Base-by-base conservation (phyloP, 2,888 invertebrate species). In the Plagiodera versicolora region DNA sequence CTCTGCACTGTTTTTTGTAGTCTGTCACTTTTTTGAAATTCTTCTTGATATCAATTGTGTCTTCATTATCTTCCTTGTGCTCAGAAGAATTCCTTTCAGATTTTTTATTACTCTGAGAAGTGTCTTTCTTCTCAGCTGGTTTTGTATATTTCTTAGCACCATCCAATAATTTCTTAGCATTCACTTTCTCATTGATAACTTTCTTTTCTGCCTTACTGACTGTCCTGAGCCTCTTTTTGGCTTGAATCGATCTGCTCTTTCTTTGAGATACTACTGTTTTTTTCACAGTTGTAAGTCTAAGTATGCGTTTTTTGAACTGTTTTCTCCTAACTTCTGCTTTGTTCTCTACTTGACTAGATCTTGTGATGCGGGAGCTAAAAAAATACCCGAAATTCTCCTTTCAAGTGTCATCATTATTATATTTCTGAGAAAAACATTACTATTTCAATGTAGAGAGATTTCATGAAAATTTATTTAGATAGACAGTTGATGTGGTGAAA, bases 301-400 rank as follows among this genome's bases (percentile, higher is more conserved):
- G 56, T 49, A 75, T 72, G 5, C 72, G 60, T 54, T 72, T 69
- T 64, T 74, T 75, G 5, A 74, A 68, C 62, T 75, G 72, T 52
- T 71, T 70, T 20, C 72, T 65, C 58, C 68, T 63, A n/a, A 65
- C 58, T 14, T 64, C 59, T 0, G 66, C 58, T 47, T 64, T 68
- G 30, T 58, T 67, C 39, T 62, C 71, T 46, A 63, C 56, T 30
- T 70, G 49, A 24, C 69, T 72, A 10, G 77, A 75, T 59, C 76
- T 68, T 9, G 76, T 77, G 8, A 75, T 64, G 49, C 76, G 69
- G 47, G 68, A 71, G 57, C 66, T 66, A 11, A 9, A 32, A n/a
- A n/a, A n/a, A n/a, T n/a, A n/a, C n/a, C n/a, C n/a, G n/a, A n/a
- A n/a, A n/a, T n/a, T n/a, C n/a, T n/a, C n/a, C n/a, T n/a, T n/a